Base-by-base conservation (phyloP, 2,797 vertebrate species). In the Girardinus metallicus region DNA sequence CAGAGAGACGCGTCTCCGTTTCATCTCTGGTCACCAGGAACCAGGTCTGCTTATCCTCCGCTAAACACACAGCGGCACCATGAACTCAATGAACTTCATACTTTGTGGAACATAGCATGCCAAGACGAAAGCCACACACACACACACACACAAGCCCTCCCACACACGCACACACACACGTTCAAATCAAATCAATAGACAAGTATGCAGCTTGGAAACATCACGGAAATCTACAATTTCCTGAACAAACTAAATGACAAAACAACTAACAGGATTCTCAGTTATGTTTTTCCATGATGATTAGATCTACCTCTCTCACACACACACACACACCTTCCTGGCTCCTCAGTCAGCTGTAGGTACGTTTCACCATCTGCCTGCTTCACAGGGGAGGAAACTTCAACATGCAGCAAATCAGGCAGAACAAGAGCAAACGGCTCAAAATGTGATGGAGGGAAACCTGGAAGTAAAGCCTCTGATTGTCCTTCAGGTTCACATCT, bases 321-420 rank as follows among this genome's bases (percentile, higher is more conserved):
- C 73, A 80, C 46, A 16, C 46, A 47, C 46, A 47, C 80, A 79
- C 79, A 75, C 82, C 51, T 76, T 87, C 68, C 79, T 91, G 88
- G 89, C 91, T 81, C 72, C 26, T 76, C 43, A 36, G 12, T 75
- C 75, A 78, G 73, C 41, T 49, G 80, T 75, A 80, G 73, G 66
- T 7, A 53, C 68, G 31, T 68, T 13, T 84, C 79, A 86, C 92
- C 90, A 92, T 94, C 92, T 94, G 93, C 84, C 79, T 49, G 16
- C 91, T 85, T 84, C 6, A 51, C 51, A 77, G 92, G 90, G 82
- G 77, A 78, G 80, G 79, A 36, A 75, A 79, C 78, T 87, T 82
- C 83, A 86, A 43, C 29, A 57, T 81, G 74, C 84, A 79, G 82
- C 83, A 80, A 75, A 87, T 84, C 87, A 80, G 80, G 31, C 77